These are phyloP conservation scores for Ptilodon capucinus DNA, from an alignment of 2,888 invertebrate genomes.

Conservation along the genomic window DNA sequence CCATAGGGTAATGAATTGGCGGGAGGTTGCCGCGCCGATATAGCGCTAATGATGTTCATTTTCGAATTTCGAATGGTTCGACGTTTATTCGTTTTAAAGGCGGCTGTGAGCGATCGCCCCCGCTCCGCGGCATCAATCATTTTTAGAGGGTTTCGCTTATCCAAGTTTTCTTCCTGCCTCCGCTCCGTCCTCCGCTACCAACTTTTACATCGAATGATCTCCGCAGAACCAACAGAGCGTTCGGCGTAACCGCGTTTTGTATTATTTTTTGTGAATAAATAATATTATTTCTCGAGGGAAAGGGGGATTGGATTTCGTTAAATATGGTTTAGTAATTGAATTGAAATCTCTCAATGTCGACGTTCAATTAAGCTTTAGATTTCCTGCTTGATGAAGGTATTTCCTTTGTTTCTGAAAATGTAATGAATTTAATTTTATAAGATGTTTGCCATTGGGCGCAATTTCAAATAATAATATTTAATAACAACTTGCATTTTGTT, in stretches of 20 bases:
- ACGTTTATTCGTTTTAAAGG: constrained; percentile 81
- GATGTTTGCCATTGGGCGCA: constrained; percentile 35
- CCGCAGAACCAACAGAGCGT: constrained; percentile 78
- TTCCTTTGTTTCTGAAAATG: constrained; percentile 71
- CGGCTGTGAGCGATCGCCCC: constrained; percentile 59
- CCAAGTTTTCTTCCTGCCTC: constrained; percentile 78
- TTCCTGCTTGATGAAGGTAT: constrained; percentile 70
- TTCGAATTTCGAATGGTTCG: constrained; percentile 71
- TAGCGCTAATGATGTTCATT: constrained; percentile 78
- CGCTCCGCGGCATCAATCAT: constrained; percentile 78
- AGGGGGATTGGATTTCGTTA: constrained; percentile 82
- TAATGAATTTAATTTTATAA: constrained; percentile 64
- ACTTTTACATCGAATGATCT: constrained; percentile 81
- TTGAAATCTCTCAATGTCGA: constrained; percentile 83
- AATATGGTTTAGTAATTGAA: constrained; percentile 83
- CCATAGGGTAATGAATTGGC: constrained; percentile 63
- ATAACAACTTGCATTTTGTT: not conserved
- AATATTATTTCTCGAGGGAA: constrained; percentile 80
- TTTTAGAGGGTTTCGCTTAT: constrained; percentile 82
- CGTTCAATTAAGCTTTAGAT: constrained; percentile 80
- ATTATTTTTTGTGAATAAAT: constrained; percentile 83
- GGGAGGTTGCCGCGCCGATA: constrained; percentile 56
- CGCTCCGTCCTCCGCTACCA: constrained; percentile 66
- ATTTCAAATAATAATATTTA: constrained; percentile 7
- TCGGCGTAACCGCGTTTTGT: constrained; percentile 75